These are phyloP conservation scores for Aphelenchoides bicaudatus DNA, from an alignment of 2,888 invertebrate genomes.

Conservation along the genomic window DNA sequence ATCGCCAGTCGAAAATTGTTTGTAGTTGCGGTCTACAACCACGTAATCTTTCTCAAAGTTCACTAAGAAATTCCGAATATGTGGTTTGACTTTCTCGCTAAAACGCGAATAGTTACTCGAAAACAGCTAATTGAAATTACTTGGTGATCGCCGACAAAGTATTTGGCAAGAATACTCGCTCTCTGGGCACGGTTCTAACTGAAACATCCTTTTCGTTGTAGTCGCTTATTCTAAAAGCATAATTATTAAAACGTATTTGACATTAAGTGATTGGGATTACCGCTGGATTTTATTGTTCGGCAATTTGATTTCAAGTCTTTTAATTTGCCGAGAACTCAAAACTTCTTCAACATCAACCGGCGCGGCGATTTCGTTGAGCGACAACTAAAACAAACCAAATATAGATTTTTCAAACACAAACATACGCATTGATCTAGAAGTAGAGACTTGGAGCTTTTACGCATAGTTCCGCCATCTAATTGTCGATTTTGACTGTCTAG, in stretches of 20 bases:
- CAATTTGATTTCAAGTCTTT: slow-evolving; percentile 30
- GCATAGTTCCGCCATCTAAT: too few relatives aligned
- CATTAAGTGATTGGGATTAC: too few relatives aligned
- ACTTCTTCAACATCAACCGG: slow-evolving; percentile 42
- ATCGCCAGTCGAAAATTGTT: slow-evolving; percentile 28
- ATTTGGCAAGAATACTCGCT: slow-evolving; percentile 16
- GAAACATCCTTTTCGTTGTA: slow-evolving; percentile 38
- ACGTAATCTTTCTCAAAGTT: slow-evolving; percentile 31
- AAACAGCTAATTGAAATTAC: slow-evolving; percentile 9
- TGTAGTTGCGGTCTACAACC: slow-evolving; percentile 34
- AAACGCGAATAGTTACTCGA: too few relatives aligned
- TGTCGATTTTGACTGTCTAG: too few relatives aligned
- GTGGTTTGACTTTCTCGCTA: slow-evolving; percentile 31
- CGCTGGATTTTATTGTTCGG: slow-evolving; percentile 25
- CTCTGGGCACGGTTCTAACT: slow-evolving; percentile 20
- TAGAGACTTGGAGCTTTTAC: slow-evolving; percentile 14
- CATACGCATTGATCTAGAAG: slow-evolving; percentile 14
- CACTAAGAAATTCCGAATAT: slow-evolving; percentile 31
- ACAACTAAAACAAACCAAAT: too few relatives aligned
- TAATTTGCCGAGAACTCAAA: slow-evolving; percentile 33
- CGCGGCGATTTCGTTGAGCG: slow-evolving; percentile 29
- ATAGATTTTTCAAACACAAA: neutral
- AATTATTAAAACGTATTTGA: neutral
- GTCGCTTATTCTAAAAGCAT: slow-evolving; percentile 31
- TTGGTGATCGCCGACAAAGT: slow-evolving; percentile 20